These are phyloP conservation scores for Thaleichthys pacificus DNA, from an alignment of 2,797 vertebrate species.

Conservation along the genomic window DNA sequence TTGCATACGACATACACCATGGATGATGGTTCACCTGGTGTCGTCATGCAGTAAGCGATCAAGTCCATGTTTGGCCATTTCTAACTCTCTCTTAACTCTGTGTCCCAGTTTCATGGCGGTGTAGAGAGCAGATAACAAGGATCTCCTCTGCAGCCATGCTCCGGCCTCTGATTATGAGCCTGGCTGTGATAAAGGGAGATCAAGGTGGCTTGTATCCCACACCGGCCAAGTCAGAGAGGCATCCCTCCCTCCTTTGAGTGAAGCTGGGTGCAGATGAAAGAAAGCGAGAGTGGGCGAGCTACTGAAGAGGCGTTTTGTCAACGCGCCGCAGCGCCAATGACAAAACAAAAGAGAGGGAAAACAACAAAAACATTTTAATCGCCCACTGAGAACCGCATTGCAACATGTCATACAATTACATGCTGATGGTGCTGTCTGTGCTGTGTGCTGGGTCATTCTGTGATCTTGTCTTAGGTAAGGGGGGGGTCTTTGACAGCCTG, in stretches of 20 bases:
- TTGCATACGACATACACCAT: too few species aligned
- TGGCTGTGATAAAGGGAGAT: conserved; percentile 4
- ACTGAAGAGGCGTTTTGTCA: conserved; percentile 3
- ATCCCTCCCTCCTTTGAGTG: background rate
- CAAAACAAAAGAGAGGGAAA: background rate
- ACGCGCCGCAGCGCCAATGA: background rate
- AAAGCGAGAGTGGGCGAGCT: background rate
- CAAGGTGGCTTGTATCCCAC: too few species aligned
- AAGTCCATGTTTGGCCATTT: too few species aligned
- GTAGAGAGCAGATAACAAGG: background rate
- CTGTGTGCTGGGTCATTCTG: background rate
- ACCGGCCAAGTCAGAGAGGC: background rate
- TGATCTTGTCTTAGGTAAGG: background rate
- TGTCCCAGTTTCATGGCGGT: background rate
- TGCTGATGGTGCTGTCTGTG: background rate
- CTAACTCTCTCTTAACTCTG: too few species aligned
- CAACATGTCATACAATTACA: conserved; percentile 5
- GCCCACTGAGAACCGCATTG: background rate
- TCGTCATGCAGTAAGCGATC: too few species aligned
- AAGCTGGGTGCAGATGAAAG: background rate
- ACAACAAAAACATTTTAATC: background rate
- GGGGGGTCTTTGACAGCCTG: background rate
- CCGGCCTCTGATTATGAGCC: background rate
- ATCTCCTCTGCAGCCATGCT: background rate
- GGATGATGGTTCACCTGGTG: background rate